A percentile compares a stretch with the other conserved stretches of the same genome.
Conservation (phyloP, 2,797 vertebrate species). For the Bradypus variegatus region DNA sequence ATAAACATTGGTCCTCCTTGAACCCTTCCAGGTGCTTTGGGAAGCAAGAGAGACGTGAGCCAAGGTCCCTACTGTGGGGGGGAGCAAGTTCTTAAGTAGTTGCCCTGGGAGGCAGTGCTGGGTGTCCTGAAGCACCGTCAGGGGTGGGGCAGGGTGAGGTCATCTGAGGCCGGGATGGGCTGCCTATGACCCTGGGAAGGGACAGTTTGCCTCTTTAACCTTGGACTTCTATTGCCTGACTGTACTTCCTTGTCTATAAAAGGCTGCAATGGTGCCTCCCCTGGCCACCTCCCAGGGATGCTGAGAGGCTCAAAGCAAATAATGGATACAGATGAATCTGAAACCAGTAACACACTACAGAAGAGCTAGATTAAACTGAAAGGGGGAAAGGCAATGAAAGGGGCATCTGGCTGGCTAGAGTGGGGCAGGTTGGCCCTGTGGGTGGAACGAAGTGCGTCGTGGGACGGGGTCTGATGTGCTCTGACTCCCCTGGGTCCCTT, state of each 20-base stretch:
- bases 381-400: not conserved
- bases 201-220: constrained; percentile 26
- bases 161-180: not conserved
- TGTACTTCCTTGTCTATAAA: constrained; percentile 39
- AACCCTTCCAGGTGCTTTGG: not conserved
- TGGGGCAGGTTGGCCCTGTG: not conserved
- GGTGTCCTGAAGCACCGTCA: not conserved
- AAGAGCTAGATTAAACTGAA: not conserved
- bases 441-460: not conserved
- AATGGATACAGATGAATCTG: not conserved
- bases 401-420: not conserved
- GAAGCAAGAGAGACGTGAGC: not conserved
- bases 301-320: constrained; percentile 14
- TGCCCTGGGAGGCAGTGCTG: not conserved
- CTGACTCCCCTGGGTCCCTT: not conserved
- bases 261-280: not conserved
- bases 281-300: not conserved
- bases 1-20: not conserved
- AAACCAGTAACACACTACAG: not conserved
- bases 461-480: not conserved
- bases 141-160: not conserved
- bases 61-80: not conserved
- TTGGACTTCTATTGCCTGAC: not conserved
- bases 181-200: not conserved
- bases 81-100: not conserved